phyloP scores from a whole-genome alignment of 2,888 invertebrate species.

The Phlogophora meticulosa region DNA sequence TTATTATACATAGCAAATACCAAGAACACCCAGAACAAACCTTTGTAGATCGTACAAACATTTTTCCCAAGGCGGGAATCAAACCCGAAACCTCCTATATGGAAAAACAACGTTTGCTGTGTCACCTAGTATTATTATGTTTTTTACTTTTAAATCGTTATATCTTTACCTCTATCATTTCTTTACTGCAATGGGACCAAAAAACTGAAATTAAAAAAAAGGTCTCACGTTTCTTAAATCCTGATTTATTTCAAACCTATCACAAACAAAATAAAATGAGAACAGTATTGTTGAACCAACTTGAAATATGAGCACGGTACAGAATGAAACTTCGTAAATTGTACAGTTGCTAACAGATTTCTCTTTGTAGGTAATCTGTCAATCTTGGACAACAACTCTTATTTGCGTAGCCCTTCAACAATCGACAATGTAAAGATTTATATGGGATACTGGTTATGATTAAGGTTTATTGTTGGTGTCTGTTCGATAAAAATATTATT shows the following conservation, averaged over 20 bases:
- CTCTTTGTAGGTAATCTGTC: conserved; percentile 65
- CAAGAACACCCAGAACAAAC: no score
- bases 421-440: conserved; percentile 44
- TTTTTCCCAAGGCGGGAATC: no score
- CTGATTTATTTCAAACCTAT: conserved; percentile 47
- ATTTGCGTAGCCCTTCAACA: conserved; percentile 39
- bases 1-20: no score
- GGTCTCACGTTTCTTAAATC: conserved; percentile 21
- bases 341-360: conserved; percentile 68
- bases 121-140: no score
- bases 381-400: conserved; percentile 61
- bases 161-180: background rate
- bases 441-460: conserved; percentile 3
- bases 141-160: no score
- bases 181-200: background rate
- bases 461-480: background rate
- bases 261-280: conserved; percentile 69
- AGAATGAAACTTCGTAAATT: conserved; percentile 72
- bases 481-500: background rate
- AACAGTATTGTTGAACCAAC: conserved; percentile 68
- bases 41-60: no score
- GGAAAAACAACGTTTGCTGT: no score
- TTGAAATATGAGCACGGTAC: conserved; percentile 73
- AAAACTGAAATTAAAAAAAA: conserved; percentile 8
- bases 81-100: no score